A percentile compares a stretch with the other conserved stretches of the same genome.
Evolutionary conservation across 1,140 invertebrate genomes (phyloP).

Genomic region (Hirudo medicinalis): DNA sequence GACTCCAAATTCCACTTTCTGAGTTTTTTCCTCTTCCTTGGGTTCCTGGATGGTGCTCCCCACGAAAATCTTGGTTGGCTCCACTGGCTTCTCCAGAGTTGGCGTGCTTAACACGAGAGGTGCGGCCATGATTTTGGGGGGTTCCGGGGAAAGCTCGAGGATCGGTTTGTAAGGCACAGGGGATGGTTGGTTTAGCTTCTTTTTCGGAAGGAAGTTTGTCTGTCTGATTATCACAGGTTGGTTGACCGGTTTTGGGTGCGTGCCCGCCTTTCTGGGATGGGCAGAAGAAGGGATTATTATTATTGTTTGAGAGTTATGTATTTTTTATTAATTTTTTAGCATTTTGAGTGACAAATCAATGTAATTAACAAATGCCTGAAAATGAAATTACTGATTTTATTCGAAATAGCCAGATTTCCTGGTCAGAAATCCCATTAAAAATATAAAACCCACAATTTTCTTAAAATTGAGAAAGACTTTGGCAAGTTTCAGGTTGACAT

Average conservation of each 20-base stretch:
- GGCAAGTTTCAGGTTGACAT: too few species aligned
- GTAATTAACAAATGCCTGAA: too few species aligned
- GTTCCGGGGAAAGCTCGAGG: not conserved
- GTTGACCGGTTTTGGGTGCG: not conserved
- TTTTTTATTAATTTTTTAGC: too few species aligned
- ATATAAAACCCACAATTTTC: too few species aligned
- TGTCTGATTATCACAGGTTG: not conserved
- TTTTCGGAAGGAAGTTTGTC: slow-evolving; percentile 2
- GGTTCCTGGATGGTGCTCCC: not conserved
- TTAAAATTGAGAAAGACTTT: too few species aligned
- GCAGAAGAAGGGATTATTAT: not conserved
- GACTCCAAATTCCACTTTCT: not conserved
- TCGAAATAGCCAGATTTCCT: too few species aligned
- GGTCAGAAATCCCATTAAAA: too few species aligned
- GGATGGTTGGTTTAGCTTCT: not conserved
- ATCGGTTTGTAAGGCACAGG: too few species aligned
- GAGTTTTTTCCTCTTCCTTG: not conserved
- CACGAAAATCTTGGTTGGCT: slow-evolving; percentile 7
- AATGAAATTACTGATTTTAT: too few species aligned
- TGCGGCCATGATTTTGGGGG: not conserved
- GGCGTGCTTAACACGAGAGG: not conserved
- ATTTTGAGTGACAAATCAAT: too few species aligned
- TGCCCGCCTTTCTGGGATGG: not conserved
- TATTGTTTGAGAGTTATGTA: too few species aligned
- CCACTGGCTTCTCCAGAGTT: not conserved